A percentile compares a stretch with the other conserved stretches of the same genome.
phyloP scores from a whole-genome alignment of 2,888 invertebrate species.

The Kryphioiulus occultus region DNA sequence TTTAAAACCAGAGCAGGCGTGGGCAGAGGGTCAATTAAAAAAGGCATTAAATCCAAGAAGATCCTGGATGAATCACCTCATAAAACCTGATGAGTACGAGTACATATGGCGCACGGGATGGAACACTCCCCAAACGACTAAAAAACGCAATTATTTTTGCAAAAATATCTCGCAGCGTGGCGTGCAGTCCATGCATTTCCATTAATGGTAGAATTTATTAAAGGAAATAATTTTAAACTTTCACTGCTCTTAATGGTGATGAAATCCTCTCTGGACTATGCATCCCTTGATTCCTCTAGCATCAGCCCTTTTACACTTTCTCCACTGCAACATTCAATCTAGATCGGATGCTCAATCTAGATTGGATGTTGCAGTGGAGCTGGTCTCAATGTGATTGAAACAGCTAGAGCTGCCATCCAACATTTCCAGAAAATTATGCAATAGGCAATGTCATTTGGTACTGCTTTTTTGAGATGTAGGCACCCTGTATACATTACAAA shows the following conservation, averaged over 20 bases:
- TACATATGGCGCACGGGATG: neutral
- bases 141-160: conserved; percentile 11
- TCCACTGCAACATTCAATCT: too few species aligned
- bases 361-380: too few species aligned
- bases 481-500: too few species aligned
- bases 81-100: neutral
- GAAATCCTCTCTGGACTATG: neutral
- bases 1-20: conserved; percentile 3
- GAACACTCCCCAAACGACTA: neutral
- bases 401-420: too few species aligned
- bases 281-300: too few species aligned
- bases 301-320: too few species aligned
- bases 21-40: conserved; percentile 22
- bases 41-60: neutral
- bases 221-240: neutral
- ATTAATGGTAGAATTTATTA: neutral
- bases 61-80: conserved; percentile 26
- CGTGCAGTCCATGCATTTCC: neutral
- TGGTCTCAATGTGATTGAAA: too few species aligned
- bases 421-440: too few species aligned
- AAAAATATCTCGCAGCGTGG: neutral
- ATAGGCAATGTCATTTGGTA: too few species aligned
- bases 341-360: too few species aligned
- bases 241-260: too few species aligned
- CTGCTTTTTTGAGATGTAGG: too few species aligned